Conservation (phyloP, 23 tunicate species). For the Phallusia fumigata region DNA sequence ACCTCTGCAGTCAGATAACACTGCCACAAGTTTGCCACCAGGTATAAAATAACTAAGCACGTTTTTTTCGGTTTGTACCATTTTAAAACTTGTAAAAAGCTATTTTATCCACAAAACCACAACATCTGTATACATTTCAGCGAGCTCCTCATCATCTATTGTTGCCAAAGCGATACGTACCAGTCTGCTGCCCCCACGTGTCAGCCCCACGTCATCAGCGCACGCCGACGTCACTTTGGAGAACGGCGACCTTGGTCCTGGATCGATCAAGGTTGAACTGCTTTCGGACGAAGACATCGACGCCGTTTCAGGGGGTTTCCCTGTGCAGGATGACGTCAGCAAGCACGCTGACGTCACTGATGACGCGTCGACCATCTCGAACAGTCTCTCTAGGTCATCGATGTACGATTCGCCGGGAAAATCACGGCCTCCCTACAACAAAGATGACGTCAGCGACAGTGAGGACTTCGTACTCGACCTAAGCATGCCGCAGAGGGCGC, state of each 20-base stretch:
- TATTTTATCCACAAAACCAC: too few relatives aligned
- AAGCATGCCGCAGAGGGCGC: neutral
- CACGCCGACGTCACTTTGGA: neutral
- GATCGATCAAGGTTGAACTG: slow-evolving; percentile 6
- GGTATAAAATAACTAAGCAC: too few relatives aligned
- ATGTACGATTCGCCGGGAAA: neutral
- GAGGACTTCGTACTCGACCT: neutral
- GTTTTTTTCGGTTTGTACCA: too few relatives aligned
- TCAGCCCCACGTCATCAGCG: neutral
- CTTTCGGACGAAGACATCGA: slow-evolving; percentile 12
- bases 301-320: slow-evolving; percentile 14
- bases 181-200: slow-evolving; percentile 2
- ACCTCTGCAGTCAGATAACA: too few relatives aligned
- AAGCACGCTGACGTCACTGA: neutral
- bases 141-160: neutral
- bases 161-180: neutral
- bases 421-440: neutral
- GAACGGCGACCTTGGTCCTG: slow-evolving; percentile 12
- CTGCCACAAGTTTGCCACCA: too few relatives aligned
- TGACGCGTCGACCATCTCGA: neutral
- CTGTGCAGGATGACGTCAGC: slow-evolving; percentile 11
- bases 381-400: neutral
- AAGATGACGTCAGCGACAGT: neutral
- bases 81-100: too few relatives aligned
- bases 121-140: neutral